These are phyloP conservation scores for Cephalopterus ornatus DNA, from an alignment of 2,113 vertebrate species.

Conservation along the genomic window DNA sequence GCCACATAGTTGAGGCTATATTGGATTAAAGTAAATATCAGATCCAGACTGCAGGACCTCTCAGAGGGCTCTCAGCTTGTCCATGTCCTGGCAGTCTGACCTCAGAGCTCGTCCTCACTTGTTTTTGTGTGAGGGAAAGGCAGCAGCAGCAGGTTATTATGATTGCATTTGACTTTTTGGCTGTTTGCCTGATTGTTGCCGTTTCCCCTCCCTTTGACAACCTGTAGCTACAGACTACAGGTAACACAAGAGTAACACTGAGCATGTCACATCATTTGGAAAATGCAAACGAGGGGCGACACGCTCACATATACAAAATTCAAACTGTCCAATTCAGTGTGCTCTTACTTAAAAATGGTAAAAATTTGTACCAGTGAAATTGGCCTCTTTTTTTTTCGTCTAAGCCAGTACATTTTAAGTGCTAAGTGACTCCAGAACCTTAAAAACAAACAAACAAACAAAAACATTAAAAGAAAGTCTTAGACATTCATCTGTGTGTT, in stretches of 20 bases:
- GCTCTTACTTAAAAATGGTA: neutral
- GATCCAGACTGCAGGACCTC: neutral
- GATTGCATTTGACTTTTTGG: neutral
- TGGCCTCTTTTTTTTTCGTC: neutral
- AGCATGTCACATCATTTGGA: neutral
- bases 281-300: neutral
- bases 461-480: neutral
- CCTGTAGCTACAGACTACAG: neutral
- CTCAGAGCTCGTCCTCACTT: neutral
- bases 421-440: neutral
- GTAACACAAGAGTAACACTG: neutral
- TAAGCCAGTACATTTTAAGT: neutral
- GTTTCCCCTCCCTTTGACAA: neutral
- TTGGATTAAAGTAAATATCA: neutral
- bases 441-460: neutral
- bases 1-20: neutral
- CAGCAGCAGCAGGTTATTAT: neutral
- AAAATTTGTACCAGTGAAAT: neutral
- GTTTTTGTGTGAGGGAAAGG: neutral
- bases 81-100: neutral
- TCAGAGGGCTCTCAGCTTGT: neutral
- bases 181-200: neutral
- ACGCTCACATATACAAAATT: neutral
- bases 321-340: neutral
- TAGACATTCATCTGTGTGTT: neutral